Conservation (phyloP, 2,888 invertebrate species). For the Campoletis raptor region DNA sequence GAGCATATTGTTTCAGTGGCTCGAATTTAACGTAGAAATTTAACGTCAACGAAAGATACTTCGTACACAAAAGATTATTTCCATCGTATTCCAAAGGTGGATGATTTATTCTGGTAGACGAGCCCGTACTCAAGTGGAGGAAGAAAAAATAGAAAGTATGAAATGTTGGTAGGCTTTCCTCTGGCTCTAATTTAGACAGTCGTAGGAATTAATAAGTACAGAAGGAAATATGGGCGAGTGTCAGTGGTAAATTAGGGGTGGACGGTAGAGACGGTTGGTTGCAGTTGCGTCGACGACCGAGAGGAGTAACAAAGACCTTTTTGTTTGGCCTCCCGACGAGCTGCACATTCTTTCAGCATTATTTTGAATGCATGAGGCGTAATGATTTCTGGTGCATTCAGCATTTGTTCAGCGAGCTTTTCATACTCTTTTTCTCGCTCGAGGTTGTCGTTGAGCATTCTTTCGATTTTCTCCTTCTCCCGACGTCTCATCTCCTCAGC, state of each 20-base stretch:
- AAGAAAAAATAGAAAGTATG: constrained; percentile 19
- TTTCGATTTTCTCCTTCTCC: constrained; percentile 70
- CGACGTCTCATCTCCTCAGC: constrained; percentile 63
- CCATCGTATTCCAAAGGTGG: constrained; percentile 42
- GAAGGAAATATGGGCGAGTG: constrained; percentile 53
- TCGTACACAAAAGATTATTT: constrained; percentile 46
- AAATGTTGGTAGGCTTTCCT: constrained; percentile 49
- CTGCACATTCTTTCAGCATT: constrained; percentile 73
- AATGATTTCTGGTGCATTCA: constrained; percentile 75
- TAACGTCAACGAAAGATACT: constrained; percentile 48
- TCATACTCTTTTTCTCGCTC: constrained; percentile 72
- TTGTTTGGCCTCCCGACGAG: constrained; percentile 71
- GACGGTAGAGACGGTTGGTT: constrained; percentile 35
- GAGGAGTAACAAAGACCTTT: constrained; percentile 73
- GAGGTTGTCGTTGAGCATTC: constrained; percentile 50
- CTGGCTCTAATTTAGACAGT: constrained; percentile 48
- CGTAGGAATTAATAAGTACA: constrained; percentile 63
- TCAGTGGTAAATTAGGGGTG: constrained; percentile 63
- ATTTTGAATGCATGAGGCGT: constrained; percentile 77
- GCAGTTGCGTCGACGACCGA: constrained; percentile 60
- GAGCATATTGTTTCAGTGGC: constrained; percentile 50
- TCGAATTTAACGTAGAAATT: constrained; percentile 48
- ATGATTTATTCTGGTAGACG: constrained; percentile 46
- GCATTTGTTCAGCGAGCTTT: constrained; percentile 72
- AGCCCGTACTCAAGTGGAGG: constrained; percentile 10